Evolutionary conservation across 2,797 vertebrate genomes (phyloP).

Genomic region (Sphaeramia orbicularis): DNA sequence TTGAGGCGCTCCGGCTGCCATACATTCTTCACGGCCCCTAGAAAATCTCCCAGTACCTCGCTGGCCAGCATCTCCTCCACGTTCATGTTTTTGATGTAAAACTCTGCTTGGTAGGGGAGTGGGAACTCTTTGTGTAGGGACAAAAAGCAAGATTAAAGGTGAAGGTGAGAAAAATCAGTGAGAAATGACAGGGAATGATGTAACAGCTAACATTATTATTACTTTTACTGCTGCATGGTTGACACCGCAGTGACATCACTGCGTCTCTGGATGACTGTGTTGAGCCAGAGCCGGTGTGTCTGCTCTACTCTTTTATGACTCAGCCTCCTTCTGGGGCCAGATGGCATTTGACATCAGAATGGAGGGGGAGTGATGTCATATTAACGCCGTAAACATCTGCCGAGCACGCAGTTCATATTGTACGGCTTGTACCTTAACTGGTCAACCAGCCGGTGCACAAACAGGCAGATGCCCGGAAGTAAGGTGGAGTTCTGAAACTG

Average conservation of each 20-base stretch:
- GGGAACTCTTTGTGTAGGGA: conserved; percentile 88
- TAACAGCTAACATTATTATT: conserved; percentile 5
- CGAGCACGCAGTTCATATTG: conserved; percentile 28
- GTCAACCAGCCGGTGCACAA: conserved; percentile 31
- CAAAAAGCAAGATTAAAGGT: neutral
- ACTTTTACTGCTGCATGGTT: conserved; percentile 8
- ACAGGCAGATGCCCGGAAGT: conserved; percentile 41
- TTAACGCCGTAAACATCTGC: conserved; percentile 63
- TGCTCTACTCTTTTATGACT: conserved; percentile 28
- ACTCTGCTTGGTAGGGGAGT: conserved; percentile 95
- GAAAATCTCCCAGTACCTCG: conserved; percentile 97
- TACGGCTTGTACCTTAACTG: conserved; percentile 28
- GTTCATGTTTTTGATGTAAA: conserved; percentile 99
- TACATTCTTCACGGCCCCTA: conserved; percentile 97
- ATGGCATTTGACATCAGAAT: conserved; percentile 70
- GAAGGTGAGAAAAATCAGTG: neutral
- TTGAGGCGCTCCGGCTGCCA: conserved; percentile 98
- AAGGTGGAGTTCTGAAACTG: conserved; percentile 1
- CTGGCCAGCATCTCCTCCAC: conserved; percentile 99
- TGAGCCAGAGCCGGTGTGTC: conserved; percentile 25
- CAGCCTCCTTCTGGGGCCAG: conserved; percentile 50
- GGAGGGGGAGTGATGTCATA: conserved; percentile 60
- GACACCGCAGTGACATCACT: conserved; percentile 23
- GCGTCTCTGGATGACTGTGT: neutral
- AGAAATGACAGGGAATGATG: neutral